Base-by-base conservation (phyloP, 2,797 vertebrate species). In the Emydoidea blandingii region DNA sequence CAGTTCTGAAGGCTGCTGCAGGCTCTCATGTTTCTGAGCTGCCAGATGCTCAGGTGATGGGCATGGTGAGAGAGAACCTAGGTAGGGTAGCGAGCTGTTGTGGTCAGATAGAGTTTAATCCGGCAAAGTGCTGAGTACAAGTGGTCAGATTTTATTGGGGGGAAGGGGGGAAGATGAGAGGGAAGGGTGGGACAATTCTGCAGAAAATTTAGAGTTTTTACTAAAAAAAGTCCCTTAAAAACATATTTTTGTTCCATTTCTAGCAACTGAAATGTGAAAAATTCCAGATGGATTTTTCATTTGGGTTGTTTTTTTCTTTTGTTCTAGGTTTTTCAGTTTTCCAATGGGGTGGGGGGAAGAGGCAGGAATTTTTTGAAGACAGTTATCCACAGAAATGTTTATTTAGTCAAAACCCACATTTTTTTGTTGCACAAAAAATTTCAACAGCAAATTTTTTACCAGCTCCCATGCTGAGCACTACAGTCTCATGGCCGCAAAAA, bases 1-100 rank as follows among this genome's bases (percentile, higher is more conserved):
- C 11, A 29, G 5, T 81, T 88, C 91, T 49, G 57, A 85, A 95
- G 85, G 87, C 44, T 3, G 79, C 74, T 83, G 37, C 29, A 34
- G 41, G 52, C 59, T 91, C 95, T 59, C 57, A 15, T 12, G 53
- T 34, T 78, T 49, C 49, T 89, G 27, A 50, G 27, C 23, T 41
- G 50, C 72, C 88, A 86, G 83, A 72, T 57, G 72, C 85, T 72
- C 29, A 34, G 15, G 59, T 53, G 52, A 85, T 49, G 83, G 59
- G 53, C n/a, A 53, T 37, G 5, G 2, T 44, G 29, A 34, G 19
- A 54, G 19, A 53, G 27, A 79, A 47, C 6, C 8, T 15, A 44
- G n/a, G 16, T n/a, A 81, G 18, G 50, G n/a, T 23, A 5, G 34
- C 37, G 49, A 49, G 11, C 5, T 81, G n/a, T 54, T 83, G n/a